Conservation (phyloP, 1,140 invertebrate genomes). For the Penaeus vannamei region DNA sequence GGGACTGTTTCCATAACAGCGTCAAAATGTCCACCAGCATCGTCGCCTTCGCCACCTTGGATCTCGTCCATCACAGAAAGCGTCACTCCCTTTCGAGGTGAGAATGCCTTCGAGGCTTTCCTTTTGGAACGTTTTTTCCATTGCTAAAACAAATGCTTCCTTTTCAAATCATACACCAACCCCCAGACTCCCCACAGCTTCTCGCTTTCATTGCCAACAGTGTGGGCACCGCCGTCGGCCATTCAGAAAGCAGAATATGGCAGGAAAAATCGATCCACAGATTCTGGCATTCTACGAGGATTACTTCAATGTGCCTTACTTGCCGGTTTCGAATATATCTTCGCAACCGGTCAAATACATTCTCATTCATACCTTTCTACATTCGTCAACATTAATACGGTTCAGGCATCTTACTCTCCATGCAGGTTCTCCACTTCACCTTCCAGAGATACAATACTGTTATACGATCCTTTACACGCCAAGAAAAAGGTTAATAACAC, state of each 20-base stretch:
- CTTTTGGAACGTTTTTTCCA: background rate
- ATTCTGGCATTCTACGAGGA: too few species aligned
- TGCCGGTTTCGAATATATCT: too few species aligned
- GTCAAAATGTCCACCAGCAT: slow-evolving; percentile 84
- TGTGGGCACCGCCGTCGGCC: slow-evolving; percentile 89
- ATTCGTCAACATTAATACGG: too few species aligned
- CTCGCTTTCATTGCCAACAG: slow-evolving; percentile 68
- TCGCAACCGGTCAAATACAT: too few species aligned
- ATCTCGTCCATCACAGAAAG: slow-evolving; percentile 69
- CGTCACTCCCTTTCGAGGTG: background rate
- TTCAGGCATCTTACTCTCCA: too few species aligned
- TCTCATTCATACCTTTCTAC: too few species aligned
- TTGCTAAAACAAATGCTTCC: background rate
- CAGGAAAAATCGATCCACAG: slow-evolving; percentile 76
- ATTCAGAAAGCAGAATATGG: slow-evolving; percentile 82
- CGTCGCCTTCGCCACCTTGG: slow-evolving; percentile 84
- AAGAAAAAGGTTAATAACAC: too few species aligned
- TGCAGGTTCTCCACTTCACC: too few species aligned
- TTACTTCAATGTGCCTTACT: too few species aligned
- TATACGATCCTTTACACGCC: too few species aligned
- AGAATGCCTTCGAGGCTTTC: background rate
- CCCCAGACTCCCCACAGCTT: too few species aligned
- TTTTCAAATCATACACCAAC: background rate
- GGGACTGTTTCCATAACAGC: background rate
- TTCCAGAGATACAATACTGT: too few species aligned